Percentiles rank a stretch among this genome's conserved stretches.
Conservation (phyloP, 2,888 invertebrate species). For the Sinhomidia bicolor region DNA sequence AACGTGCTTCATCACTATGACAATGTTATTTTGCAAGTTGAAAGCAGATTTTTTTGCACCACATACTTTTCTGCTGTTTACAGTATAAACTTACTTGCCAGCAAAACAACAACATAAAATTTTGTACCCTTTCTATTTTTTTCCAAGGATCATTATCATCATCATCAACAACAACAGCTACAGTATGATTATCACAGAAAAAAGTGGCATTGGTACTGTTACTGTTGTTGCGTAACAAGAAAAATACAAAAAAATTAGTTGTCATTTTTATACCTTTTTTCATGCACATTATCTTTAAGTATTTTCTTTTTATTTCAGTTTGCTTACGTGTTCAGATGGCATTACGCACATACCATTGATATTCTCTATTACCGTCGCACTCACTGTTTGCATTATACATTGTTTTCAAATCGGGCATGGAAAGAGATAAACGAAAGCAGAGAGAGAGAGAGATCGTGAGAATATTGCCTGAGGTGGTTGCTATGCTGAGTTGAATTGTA, state of each 20-base stretch:
- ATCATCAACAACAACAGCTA: no score
- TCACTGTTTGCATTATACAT: conserved; percentile 22
- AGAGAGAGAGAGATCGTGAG: conserved; percentile 62
- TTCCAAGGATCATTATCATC: no score
- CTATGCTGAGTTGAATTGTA: not conserved
- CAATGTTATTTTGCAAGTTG: conserved; percentile 10
- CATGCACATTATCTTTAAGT: not conserved
- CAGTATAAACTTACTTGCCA: no score
- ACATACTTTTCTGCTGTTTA: no score
- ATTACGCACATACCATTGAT: not conserved
- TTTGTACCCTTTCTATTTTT: no score
- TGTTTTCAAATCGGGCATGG: conserved; percentile 11
- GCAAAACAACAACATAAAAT: no score
- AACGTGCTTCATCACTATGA: conserved; percentile 27
- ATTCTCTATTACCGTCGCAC: not conserved
- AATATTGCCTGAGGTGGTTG: conserved; percentile 65
- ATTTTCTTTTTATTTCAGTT: not conserved
- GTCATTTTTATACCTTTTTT: conserved; percentile 32
- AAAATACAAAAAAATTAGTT: conserved; percentile 6
- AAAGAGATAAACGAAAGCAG: not conserved
- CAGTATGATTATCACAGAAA: not conserved
- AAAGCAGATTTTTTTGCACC: not conserved
- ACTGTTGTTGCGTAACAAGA: not conserved
- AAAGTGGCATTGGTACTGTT: not conserved
- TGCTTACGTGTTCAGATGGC: not conserved